Percentiles rank a stretch among this genome's conserved stretches.
phyloP scores from a whole-genome alignment of 2,113 vertebrate genomes.

The Bagarius yarrelli region DNA sequence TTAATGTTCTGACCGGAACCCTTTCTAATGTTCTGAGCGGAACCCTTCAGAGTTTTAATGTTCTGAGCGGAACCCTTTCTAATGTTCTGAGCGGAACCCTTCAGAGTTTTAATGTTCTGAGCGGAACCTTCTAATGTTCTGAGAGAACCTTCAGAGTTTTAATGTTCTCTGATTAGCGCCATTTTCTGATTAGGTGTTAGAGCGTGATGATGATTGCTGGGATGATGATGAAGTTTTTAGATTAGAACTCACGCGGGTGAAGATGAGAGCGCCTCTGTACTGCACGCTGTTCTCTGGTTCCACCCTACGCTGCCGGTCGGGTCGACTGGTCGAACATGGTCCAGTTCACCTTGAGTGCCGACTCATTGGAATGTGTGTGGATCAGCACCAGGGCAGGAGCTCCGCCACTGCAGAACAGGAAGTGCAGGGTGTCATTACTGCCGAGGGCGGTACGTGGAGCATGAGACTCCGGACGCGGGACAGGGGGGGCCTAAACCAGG shows the following conservation, averaged over 20 bases:
- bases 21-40: no score
- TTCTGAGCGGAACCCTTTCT: no score
- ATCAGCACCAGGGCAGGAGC: constrained; percentile 79
- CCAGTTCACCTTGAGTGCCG: constrained; percentile 80
- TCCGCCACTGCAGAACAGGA: constrained; percentile 79
- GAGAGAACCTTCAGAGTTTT: no score
- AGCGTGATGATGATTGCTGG: neutral
- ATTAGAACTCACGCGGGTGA: constrained; percentile 74
- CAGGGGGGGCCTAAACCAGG: constrained; percentile 50
- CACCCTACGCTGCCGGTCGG: constrained; percentile 70
- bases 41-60: no score
- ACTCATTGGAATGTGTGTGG: constrained; percentile 70
- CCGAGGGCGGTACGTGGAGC: constrained; percentile 80
- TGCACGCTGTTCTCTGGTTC: constrained; percentile 74
- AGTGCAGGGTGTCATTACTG: constrained; percentile 80
- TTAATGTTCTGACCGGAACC: no score
- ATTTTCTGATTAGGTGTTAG: no score
- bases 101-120: no score
- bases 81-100: no score
- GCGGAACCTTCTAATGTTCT: no score
- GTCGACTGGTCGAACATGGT: constrained; percentile 61
- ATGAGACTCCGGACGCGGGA: constrained; percentile 61
- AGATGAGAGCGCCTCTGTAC: constrained; percentile 74
- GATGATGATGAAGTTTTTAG: neutral
- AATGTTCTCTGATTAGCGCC: no score